phyloP scores from a whole-genome alignment of 2,888 invertebrate genomes.

The Strigamia crassipes region DNA sequence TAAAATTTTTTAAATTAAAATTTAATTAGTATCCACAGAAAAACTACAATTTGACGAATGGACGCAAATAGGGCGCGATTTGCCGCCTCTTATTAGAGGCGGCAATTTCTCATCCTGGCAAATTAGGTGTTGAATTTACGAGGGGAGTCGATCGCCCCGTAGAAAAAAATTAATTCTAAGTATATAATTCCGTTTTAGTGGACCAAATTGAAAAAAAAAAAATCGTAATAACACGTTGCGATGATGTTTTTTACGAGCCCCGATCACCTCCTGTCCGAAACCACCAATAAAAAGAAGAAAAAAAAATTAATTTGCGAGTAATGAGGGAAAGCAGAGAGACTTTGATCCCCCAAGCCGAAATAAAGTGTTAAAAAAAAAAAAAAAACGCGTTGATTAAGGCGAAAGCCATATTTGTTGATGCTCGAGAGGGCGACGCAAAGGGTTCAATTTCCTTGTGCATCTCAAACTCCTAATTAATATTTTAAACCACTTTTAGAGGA shows the following conservation, averaged over 20 bases:
- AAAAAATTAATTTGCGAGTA: conserved; percentile 6
- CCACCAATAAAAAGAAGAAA: background rate
- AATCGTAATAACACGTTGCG: background rate
- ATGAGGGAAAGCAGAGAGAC: background rate
- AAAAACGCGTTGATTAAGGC: background rate
- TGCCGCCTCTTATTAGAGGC: conserved; percentile 25
- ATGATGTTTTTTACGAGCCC: background rate
- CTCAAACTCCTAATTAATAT: conserved; percentile 46
- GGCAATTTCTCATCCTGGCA: conserved; percentile 20
- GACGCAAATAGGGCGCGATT: conserved; percentile 29
- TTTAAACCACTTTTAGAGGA: conserved; percentile 49
- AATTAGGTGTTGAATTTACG: conserved; percentile 42
- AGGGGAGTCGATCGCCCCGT: background rate
- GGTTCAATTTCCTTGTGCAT: conserved; percentile 37
- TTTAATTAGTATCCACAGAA: no score
- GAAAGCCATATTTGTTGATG: background rate
- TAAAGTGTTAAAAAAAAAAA: background rate
- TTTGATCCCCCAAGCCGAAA: background rate
- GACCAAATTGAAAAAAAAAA: background rate
- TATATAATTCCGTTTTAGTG: no score
- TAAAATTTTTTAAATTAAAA: no score
- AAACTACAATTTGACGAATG: conserved; percentile 24
- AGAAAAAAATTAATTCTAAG: background rate
- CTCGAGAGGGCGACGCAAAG: background rate
- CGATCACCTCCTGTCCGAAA: background rate